Conservation (phyloP, 2,797 vertebrate species). For the Xiphophorus birchmanni region DNA sequence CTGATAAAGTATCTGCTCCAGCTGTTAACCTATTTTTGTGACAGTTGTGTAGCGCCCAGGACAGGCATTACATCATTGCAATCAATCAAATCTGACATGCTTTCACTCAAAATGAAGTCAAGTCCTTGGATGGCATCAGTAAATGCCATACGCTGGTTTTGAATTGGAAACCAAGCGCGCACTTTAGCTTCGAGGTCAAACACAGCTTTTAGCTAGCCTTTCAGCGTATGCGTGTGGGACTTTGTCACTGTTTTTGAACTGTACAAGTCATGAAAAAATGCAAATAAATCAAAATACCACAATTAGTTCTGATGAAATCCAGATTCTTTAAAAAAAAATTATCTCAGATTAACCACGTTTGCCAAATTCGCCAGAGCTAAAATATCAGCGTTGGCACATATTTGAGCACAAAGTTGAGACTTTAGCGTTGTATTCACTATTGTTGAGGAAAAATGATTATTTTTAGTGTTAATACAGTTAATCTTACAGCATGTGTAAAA, state of each 20-base stretch:
- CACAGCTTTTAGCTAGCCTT: slow-evolving; percentile 45
- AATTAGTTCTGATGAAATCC: neutral
- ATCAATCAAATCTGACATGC: slow-evolving; percentile 82
- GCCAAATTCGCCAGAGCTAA: neutral
- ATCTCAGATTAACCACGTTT: slow-evolving; percentile 5
- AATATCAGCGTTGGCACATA: neutral
- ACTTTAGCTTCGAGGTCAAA: slow-evolving; percentile 38
- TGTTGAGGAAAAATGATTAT: too few species aligned
- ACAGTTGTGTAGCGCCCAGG: slow-evolving; percentile 66
- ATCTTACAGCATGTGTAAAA: too few species aligned
- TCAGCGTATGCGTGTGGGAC: neutral
- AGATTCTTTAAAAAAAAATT: too few species aligned
- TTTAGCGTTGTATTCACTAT: neutral
- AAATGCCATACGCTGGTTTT: slow-evolving; percentile 58
- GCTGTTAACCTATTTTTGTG: slow-evolving; percentile 79
- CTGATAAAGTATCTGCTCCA: slow-evolving; percentile 80
- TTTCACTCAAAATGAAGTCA: slow-evolving; percentile 73
- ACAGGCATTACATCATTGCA: slow-evolving; percentile 74
- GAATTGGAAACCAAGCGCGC: slow-evolving; percentile 39
- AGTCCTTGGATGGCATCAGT: slow-evolving; percentile 75
- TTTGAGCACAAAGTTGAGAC: neutral
- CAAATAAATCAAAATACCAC: neutral
- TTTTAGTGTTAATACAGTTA: too few species aligned
- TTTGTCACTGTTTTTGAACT: neutral
- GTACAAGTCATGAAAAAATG: neutral